Percentiles rank a stretch among this genome's conserved stretches.
phyloP scores from a whole-genome alignment of 2,888 invertebrate species.

The Drosophila prostipennis region DNA sequence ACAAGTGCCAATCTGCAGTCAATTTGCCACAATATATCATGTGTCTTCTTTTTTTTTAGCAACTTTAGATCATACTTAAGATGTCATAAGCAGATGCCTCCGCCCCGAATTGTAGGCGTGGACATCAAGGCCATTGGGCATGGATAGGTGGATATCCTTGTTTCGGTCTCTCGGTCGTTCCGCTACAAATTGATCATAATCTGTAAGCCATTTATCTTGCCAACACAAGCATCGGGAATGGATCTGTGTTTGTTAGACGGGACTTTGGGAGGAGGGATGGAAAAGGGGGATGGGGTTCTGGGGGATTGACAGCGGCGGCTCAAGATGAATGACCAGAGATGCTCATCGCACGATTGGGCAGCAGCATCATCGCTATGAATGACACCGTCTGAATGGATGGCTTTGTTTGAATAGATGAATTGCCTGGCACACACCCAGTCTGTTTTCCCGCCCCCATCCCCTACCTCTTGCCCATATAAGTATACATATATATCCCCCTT shows the following conservation, averaged over 20 bases:
- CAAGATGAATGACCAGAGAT: conserved; percentile 70
- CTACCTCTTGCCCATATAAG: background rate
- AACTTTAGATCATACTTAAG: conserved; percentile 58
- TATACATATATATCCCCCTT: conserved; percentile 7
- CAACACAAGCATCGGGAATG: conserved; percentile 43
- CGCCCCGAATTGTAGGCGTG: conserved; percentile 58
- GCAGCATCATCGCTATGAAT: conserved; percentile 58
- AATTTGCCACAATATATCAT: conserved; percentile 40
- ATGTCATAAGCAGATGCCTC: conserved; percentile 74
- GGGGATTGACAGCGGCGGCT: conserved; percentile 52
- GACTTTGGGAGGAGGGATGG: background rate
- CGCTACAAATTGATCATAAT: conserved; percentile 79
- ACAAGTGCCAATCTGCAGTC: conserved; percentile 41
- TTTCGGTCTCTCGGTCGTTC: conserved; percentile 23
- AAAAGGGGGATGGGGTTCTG: background rate
- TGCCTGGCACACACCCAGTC: conserved; percentile 66
- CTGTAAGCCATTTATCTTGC: conserved; percentile 74
- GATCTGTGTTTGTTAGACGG: conserved; percentile 34
- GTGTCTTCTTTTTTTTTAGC: conserved; percentile 14
- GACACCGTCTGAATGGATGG: conserved; percentile 77
- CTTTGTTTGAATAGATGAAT: conserved; percentile 78
- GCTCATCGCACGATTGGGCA: conserved; percentile 70
- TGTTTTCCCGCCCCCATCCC: background rate
- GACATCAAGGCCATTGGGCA: conserved; percentile 51
- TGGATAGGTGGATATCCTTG: conserved; percentile 36